Conservation (phyloP, 2,113 vertebrate genomes). For the Malaclemys terrapin region DNA sequence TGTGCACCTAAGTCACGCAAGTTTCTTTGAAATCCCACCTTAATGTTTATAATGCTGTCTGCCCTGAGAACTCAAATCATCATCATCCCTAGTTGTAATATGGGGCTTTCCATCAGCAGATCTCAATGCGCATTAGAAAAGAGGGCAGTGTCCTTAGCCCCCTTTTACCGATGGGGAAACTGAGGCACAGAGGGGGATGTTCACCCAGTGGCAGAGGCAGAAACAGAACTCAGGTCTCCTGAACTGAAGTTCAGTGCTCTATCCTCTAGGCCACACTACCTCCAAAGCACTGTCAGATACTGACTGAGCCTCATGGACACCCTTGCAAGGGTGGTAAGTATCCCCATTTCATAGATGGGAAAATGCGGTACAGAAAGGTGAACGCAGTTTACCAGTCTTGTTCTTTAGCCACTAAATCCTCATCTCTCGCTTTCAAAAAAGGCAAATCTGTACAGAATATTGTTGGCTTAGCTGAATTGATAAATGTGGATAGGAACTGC, state of each 20-base stretch:
- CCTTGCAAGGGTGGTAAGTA: not conserved
- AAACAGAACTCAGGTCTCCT: not conserved
- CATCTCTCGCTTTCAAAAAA: not conserved
- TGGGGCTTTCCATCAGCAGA: not conserved
- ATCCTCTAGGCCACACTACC: not conserved
- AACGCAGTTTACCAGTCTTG: not conserved
- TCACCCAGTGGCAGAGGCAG: not conserved
- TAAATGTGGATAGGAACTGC: not conserved
- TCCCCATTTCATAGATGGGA: not conserved
- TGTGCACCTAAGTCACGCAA: not conserved
- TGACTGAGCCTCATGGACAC: not conserved
- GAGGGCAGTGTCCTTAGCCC: not conserved
- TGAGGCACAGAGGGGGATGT: not conserved
- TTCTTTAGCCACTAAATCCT: not conserved
- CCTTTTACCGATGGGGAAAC: not conserved
- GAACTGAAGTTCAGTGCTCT: not conserved
- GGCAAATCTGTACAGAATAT: not conserved
- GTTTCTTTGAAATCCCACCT: not conserved
- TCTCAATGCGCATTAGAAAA: not conserved
- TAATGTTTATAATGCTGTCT: not conserved
- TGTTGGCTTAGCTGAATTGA: not conserved
- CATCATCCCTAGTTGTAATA: not conserved
- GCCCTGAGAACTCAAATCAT: not conserved
- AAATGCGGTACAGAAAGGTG: not conserved
- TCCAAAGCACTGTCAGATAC: not conserved